Evolutionary conservation across 1,140 invertebrate genomes (phyloP).

Genomic region (Potamilus streckersoni): DNA sequence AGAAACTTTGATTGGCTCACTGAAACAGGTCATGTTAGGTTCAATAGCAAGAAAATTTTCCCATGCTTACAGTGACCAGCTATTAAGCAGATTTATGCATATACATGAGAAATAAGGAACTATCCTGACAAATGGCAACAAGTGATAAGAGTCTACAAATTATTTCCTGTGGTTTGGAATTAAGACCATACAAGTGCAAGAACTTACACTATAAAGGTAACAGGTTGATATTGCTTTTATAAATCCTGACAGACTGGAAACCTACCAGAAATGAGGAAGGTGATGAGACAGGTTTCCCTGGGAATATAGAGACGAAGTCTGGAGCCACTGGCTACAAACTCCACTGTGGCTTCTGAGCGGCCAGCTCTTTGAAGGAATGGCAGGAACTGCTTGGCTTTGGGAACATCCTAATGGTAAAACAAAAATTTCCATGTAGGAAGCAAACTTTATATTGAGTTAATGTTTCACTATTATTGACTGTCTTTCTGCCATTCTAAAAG

Average conservation of each 20-base stretch:
- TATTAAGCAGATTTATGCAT: too few species aligned
- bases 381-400: slow-evolving; percentile 90
- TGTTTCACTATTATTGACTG: not conserved
- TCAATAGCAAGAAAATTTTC: too few species aligned
- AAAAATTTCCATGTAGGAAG: not conserved
- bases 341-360: slow-evolving; percentile 89
- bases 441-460: not conserved
- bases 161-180: too few species aligned
- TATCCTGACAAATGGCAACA: too few species aligned
- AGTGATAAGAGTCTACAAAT: too few species aligned
- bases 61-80: too few species aligned
- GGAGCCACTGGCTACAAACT: slow-evolving; percentile 95
- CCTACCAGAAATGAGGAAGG: slow-evolving; percentile 85
- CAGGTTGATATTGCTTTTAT: too few species aligned
- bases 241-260: not conserved
- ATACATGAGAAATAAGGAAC: too few species aligned
- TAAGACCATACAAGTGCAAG: too few species aligned
- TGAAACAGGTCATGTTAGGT: too few species aligned
- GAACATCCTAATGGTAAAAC: slow-evolving; percentile 54
- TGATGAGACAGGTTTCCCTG: slow-evolving; percentile 94
- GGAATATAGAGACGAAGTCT: slow-evolving; percentile 92
- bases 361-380: slow-evolving; percentile 89
- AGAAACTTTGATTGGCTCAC: too few species aligned
- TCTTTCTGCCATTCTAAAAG: not conserved
- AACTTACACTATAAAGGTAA: too few species aligned